Conservation (phyloP, 2,113 vertebrate genomes). For the Symphodus melops region DNA sequence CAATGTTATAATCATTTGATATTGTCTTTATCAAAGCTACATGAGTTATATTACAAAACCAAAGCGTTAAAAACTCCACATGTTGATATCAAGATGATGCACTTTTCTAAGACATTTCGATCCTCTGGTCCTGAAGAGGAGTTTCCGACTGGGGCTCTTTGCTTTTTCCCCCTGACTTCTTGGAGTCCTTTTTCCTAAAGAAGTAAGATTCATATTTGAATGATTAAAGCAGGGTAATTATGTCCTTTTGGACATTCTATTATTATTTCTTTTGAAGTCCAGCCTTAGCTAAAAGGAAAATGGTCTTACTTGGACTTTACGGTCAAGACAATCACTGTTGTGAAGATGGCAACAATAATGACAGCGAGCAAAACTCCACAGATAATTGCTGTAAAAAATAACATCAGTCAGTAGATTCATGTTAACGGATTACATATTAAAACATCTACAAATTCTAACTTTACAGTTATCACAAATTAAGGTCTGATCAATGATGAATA, state of each 20-base stretch:
- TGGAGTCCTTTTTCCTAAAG: constrained; percentile 60
- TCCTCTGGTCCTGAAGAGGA: constrained; percentile 52
- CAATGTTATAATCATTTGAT: constrained; percentile 8
- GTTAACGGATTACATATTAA: background rate
- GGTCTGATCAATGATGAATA: background rate
- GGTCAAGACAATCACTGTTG: constrained; percentile 59
- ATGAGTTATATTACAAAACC: constrained; percentile 6
- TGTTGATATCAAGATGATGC: background rate
- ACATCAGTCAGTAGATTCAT: background rate
- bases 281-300: constrained; percentile 10
- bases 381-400: constrained; percentile 72
- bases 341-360: constrained; percentile 55
- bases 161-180: constrained; percentile 31
- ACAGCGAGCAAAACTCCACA: constrained; percentile 72
- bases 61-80: constrained; percentile 17
- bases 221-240: background rate
- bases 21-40: constrained; percentile 11
- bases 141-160: background rate
- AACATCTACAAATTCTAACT: background rate
- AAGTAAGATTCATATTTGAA: constrained; percentile 1
- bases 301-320: constrained; percentile 73
- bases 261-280: background rate
- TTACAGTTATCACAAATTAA: background rate
- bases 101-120: constrained; percentile 68
- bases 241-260: background rate